Base-by-base conservation (phyloP, 2,888 invertebrate genomes). In the Nudaria mundana region DNA sequence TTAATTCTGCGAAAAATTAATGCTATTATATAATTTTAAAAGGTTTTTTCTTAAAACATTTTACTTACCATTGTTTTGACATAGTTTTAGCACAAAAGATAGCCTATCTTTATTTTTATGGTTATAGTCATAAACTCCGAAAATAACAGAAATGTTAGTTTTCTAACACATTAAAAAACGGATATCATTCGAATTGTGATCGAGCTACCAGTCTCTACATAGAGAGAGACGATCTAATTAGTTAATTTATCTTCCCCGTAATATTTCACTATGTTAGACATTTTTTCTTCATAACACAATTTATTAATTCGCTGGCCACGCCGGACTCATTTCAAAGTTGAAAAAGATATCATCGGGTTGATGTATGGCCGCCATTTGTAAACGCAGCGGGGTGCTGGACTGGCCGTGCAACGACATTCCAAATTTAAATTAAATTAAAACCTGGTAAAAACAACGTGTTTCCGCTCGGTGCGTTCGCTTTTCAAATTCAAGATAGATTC, bases 271-370 rank as follows among this genome's bases (percentile, higher is more conserved):
- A 69, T 68, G 66, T 66, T 55, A 55, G 67, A 66, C 70, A 60
- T 58, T 73, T 76, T 76, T 76, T 74, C 56, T 53, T 52, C 47
- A 29, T 53, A 61, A 16, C 58, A 66, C 57, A 62, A 73, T 81
- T 76, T 81, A 83, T 82, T 81, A 82, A 85, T 84, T 79, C 70
- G 71, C 71, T 71, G 76, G 56, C 63, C 73, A 65, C 59, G 76
- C 71, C 74, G 74, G 70, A 70, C 63, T 73, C 70, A 74, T 70
- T 82, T 80, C 78, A 78, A 78, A 83, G 80, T 81, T 84, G 81
- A 88, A 85, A 82, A 81, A 87, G 88, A 88, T 87, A 87, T 85
- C 87, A 87, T 87, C 87, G 75, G 60, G 61, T 76, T 87, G 88
- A 88, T 87, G 84, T 78, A 86, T 86, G 68, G 79, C 72, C 70